A percentile compares a stretch with the other conserved stretches of the same genome.
phyloP scores from a whole-genome alignment of 2,888 invertebrate genomes.

The Sphaerophoria rueppellii region DNA sequence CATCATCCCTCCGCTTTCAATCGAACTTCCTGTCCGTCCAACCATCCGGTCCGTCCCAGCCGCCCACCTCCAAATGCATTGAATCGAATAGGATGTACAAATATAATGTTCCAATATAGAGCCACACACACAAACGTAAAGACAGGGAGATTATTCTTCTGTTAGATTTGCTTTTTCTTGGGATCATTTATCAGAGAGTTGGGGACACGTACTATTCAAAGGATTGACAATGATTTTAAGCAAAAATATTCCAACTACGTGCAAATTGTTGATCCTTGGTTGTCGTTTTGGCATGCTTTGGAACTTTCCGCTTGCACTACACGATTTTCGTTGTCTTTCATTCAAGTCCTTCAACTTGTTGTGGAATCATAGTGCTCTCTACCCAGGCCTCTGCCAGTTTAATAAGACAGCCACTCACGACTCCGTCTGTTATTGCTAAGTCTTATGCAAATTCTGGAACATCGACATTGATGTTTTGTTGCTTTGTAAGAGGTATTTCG shows the following conservation, averaged over 20 bases:
- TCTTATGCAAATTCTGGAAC: slow-evolving; percentile 55
- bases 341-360: not conserved
- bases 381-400: not conserved
- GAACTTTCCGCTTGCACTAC: slow-evolving; percentile 35
- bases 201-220: slow-evolving; percentile 66
- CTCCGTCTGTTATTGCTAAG: slow-evolving; percentile 9
- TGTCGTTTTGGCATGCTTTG: slow-evolving; percentile 64
- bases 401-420: not conserved
- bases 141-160: slow-evolving; percentile 55
- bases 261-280: slow-evolving; percentile 69
- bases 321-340: slow-evolving; percentile 24
- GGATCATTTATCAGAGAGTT: slow-evolving; percentile 70
- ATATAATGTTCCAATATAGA: not conserved
- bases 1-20: not conserved
- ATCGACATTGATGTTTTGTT: slow-evolving; percentile 17
- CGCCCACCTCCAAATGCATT: not conserved
- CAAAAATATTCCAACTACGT: slow-evolving; percentile 70
- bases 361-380: not conserved
- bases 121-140: slow-evolving; percentile 4
- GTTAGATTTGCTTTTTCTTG: slow-evolving; percentile 66
- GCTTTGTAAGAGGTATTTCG: slow-evolving; percentile 26
- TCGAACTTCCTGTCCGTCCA: no score
- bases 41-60: not conserved
- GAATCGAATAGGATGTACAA: slow-evolving; percentile 13
- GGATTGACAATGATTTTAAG: slow-evolving; percentile 72